A percentile compares a stretch with the other conserved stretches of the same genome.
Conservation (phyloP, 1,140 invertebrate genomes). For the Batillaria attramentaria region DNA sequence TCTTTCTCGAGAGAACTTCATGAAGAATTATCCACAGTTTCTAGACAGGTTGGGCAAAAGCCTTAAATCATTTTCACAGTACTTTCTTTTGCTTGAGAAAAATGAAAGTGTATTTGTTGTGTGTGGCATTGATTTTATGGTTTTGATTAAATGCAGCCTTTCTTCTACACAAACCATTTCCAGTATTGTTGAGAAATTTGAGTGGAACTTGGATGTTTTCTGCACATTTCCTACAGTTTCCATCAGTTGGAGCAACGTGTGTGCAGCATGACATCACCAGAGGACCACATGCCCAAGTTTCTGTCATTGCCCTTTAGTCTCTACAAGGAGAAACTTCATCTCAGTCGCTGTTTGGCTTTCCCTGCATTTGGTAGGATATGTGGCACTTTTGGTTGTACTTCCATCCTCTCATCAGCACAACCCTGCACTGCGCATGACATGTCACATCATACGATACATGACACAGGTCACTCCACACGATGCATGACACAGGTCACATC, state of each 20-base stretch:
- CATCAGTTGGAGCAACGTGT: not conserved
- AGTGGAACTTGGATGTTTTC: not conserved
- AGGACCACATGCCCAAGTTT: slow-evolving; percentile 7
- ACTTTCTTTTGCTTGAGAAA: not conserved
- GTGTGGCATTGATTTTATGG: no score
- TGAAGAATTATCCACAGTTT: slow-evolving; percentile 6
- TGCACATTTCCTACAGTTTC: slow-evolving; percentile 4
- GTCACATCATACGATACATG: no score
- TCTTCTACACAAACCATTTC: not conserved
- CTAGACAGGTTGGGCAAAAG: slow-evolving; percentile 9
- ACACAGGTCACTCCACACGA: no score
- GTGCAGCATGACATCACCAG: slow-evolving; percentile 3
- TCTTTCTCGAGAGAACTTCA: slow-evolving; percentile 16
- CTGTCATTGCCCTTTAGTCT: slow-evolving; percentile 24
- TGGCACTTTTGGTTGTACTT: no score
- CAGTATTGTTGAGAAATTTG: not conserved
- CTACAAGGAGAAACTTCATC: slow-evolving; percentile 25
- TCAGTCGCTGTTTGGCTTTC: not conserved
- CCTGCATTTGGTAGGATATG: not conserved
- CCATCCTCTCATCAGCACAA: no score
- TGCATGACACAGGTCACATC: no score
- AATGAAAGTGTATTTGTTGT: not conserved
- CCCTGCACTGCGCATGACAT: no score
- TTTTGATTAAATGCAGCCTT: not conserved
- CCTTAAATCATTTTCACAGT: no score